Percentiles rank a stretch among this genome's conserved stretches.
Conservation (phyloP, 2,888 invertebrate species). For the Drosophila histrio region DNA sequence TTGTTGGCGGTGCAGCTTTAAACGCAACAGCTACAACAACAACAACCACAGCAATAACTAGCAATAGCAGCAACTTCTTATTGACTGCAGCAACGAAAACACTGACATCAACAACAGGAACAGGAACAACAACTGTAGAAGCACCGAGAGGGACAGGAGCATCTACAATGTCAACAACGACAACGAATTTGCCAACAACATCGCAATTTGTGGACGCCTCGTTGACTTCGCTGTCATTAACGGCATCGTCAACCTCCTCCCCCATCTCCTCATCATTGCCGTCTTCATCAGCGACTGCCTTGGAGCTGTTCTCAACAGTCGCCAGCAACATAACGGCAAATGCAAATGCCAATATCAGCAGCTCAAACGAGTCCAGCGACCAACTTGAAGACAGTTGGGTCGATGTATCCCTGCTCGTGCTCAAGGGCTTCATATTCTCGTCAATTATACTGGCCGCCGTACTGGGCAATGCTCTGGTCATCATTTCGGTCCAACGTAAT, state of each 20-base stretch:
- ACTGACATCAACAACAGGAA: conserved; percentile 34
- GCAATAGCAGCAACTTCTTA: conserved; percentile 24
- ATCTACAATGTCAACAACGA: conserved; percentile 22
- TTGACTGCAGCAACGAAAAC: conserved; percentile 30
- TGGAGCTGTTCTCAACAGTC: conserved; percentile 58
- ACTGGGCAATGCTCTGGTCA: conserved; percentile 95
- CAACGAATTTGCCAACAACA: conserved; percentile 49
- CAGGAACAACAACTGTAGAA: conserved; percentile 17
- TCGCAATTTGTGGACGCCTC: conserved; percentile 73
- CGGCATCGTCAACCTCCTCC: conserved; percentile 49
- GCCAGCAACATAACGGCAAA: conserved; percentile 55
- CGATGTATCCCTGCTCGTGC: conserved; percentile 86
- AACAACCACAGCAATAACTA: conserved; percentile 32
- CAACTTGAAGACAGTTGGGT: conserved; percentile 84
- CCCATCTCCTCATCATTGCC: conserved; percentile 25
- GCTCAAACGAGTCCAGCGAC: conserved; percentile 25
- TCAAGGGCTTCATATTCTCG: conserved; percentile 92
- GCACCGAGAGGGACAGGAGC: conserved; percentile 13
- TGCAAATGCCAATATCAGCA: conserved; percentile 55
- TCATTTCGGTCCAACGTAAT: conserved; percentile 84
- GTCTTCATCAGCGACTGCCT: conserved; percentile 39
- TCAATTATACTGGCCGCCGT: conserved; percentile 95
- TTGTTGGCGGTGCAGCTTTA: conserved; percentile 52
- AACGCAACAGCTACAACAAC: conserved; percentile 42
- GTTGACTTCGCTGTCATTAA: conserved; percentile 74